phyloP scores from a whole-genome alignment of 1,140 invertebrate genomes.

The Danaus plexippus region DNA sequence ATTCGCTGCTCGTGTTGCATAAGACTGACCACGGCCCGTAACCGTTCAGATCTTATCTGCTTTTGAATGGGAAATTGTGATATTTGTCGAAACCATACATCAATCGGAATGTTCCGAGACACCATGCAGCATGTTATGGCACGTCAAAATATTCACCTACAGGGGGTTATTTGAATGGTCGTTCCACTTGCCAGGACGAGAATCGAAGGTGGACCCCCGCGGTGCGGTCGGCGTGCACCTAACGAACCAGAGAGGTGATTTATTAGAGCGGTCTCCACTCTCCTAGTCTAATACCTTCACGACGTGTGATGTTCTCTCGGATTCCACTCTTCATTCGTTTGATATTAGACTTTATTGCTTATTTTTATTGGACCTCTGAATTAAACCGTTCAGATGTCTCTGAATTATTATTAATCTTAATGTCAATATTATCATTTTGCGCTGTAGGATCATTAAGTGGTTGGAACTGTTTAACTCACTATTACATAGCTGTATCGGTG shows the following conservation, averaged over 20 bases:
- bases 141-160: conserved; percentile 65
- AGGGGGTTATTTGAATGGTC: conserved; percentile 51
- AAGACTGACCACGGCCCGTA: background rate
- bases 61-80: no score
- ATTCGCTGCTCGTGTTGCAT: conserved; percentile 11
- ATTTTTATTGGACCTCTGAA: conserved; percentile 7
- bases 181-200: conserved; percentile 53
- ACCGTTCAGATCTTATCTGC: no score
- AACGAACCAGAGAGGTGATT: conserved; percentile 66
- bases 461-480: conserved; percentile 13
- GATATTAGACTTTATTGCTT: conserved; percentile 23
- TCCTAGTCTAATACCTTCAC: conserved; percentile 57
- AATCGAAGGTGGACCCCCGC: conserved; percentile 58
- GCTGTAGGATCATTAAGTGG: conserved; percentile 4
- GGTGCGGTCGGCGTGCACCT: conserved; percentile 49
- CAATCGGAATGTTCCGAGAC: conserved; percentile 36
- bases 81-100: conserved; percentile 34
- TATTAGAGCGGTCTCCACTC: conserved; percentile 45
- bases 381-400: background rate
- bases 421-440: conserved; percentile 11
- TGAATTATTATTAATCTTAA: conserved; percentile 12
- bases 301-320: conserved; percentile 50
- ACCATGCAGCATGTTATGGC: conserved; percentile 50
- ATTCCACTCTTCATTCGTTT: conserved; percentile 23
- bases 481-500: conserved; percentile 11